Conservation (phyloP, 2,888 invertebrate species). For the Parasteatoda lunata region DNA sequence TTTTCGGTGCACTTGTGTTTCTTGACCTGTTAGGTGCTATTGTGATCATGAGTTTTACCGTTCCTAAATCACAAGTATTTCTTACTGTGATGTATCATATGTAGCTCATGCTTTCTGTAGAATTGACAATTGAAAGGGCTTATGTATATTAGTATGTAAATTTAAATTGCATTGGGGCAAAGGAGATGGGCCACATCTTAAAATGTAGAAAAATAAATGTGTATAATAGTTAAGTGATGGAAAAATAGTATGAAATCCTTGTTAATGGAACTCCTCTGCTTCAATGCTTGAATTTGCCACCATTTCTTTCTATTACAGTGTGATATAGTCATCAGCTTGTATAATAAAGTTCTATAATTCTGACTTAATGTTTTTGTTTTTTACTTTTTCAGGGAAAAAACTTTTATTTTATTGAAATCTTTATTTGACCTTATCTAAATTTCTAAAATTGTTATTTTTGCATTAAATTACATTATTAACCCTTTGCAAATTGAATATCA, state of each 20-base stretch:
- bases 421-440: too few species aligned
- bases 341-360: conserved; percentile 62
- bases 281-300: conserved; percentile 58
- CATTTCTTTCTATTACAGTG: conserved; percentile 63
- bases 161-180: conserved; percentile 64
- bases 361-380: conserved; percentile 35
- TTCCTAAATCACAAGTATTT: conserved; percentile 68
- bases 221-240: conserved; percentile 15
- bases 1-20: conserved; percentile 59
- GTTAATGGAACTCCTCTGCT: conserved; percentile 59
- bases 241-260: conserved; percentile 30
- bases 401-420: too few species aligned
- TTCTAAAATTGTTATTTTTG: too few species aligned
- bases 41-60: conserved; percentile 68
- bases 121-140: conserved; percentile 64
- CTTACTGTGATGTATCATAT: conserved; percentile 68
- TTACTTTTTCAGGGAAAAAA: too few species aligned
- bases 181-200: conserved; percentile 57
- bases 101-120: conserved; percentile 66
- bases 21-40: conserved; percentile 67
- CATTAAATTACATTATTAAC: too few species aligned
- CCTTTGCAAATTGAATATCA: too few species aligned
- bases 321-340: conserved; percentile 68
- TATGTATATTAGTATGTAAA: conserved; percentile 66
- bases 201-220: conserved; percentile 10